Base-by-base conservation (phyloP, 2,113 vertebrate species). In the Casuarius casuarius region DNA sequence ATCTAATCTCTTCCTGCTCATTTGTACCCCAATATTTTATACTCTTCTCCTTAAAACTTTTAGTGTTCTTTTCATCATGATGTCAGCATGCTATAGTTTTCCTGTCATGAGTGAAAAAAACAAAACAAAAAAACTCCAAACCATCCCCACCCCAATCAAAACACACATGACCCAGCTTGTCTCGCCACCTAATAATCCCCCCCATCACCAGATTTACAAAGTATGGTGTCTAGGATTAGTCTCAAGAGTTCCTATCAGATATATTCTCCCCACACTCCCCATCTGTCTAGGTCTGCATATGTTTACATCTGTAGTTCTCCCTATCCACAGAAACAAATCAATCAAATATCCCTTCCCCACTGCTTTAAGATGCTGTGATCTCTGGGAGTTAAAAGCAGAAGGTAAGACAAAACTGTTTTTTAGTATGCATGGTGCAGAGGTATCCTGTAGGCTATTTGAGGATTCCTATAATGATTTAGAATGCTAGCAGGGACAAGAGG, bases 391-490 rank as follows among this genome's bases (percentile, higher is more conserved):
- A 85, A 91, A 94, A 95, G 71, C 49, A 83, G 67, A 67, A 85
- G 28, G 51, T 56, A 51, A 94, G 80, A 21, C 68, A 67, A 84
- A 86, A 80, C 9, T 66, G 15, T 59, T 63, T 92, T 79, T 90
- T 81, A 84, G 80, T 84, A 95, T 90, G 94, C 76, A 76, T 3
- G 0, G 21, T 67, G 85, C 63, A 90, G 65, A 93, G 22, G 51
- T 80, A 95, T 75, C 68, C 79, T 89, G 72, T 75, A 93, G 83
- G 91, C 71, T 91, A 84, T 80, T 95, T 95, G 78, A 63, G 81
- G 71, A 91, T 87, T 89, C 84, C 35, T 82, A 2, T 62, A 94
- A 82, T 86, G 78, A 91, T 84, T 77, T 61, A 67, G 87, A 87
- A 89, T 85, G 63, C 35, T 94, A 89, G 76, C 40, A 94, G 77